A percentile compares a stretch with the other conserved stretches of the same genome.
Evolutionary conservation across 2,797 vertebrate genomes (phyloP).

Genomic region (Tauraco hartlaubi): DNA sequence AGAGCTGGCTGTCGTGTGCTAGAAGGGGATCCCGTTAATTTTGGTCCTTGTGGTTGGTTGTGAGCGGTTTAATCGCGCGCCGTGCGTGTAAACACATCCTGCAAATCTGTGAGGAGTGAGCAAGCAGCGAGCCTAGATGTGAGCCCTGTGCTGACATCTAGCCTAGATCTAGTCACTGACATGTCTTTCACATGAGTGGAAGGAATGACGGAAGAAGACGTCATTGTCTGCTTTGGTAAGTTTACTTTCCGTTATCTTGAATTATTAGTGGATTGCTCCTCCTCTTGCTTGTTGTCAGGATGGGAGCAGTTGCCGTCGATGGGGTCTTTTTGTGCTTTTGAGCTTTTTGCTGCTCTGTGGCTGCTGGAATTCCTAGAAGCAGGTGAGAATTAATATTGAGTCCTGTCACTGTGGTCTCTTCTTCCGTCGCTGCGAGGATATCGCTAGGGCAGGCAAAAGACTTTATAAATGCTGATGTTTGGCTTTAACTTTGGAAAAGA

Average conservation of each 20-base stretch:
- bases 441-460: neutral
- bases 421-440: neutral
- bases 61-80: neutral
- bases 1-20: neutral
- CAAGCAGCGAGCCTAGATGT: neutral
- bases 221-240: constrained; percentile 52
- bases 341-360: neutral
- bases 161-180: neutral
- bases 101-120: constrained; percentile 15
- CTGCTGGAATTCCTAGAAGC: neutral
- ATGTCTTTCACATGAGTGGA: constrained; percentile 31
- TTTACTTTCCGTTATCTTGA: constrained; percentile 24
- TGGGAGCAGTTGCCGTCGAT: neutral
- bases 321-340: neutral
- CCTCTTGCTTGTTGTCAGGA: neutral
- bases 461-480: neutral
- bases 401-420: neutral
- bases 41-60: neutral
- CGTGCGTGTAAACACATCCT: neutral
- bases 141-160: neutral
- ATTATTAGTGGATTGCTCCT: neutral
- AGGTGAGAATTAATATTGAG: neutral
- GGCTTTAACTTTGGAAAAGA: neutral
- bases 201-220: constrained; percentile 30
- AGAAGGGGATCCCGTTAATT: neutral